A percentile compares a stretch with the other conserved stretches of the same genome.
Conservation (phyloP, 2,888 invertebrate species). For the Metacarcinus magister region DNA sequence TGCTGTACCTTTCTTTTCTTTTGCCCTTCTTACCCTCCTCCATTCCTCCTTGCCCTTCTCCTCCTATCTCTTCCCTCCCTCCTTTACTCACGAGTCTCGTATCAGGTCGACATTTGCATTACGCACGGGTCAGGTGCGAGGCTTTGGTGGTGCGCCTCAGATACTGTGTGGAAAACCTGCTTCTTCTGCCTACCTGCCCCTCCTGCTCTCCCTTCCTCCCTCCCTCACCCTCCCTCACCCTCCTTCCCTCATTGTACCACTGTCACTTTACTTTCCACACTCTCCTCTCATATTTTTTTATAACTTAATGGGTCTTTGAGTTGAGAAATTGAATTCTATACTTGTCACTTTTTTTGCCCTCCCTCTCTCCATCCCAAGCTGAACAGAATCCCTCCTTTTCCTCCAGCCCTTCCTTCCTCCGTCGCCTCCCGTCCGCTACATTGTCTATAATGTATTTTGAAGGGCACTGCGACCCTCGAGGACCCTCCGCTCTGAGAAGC, state of each 20-base stretch:
- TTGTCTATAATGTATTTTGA: constrained; percentile 17
- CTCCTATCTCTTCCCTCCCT: background rate
- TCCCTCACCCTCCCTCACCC: background rate
- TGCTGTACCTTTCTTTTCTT: background rate
- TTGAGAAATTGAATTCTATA: background rate
- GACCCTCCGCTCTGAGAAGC: background rate
- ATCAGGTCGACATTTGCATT: background rate
- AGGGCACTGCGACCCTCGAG: background rate
- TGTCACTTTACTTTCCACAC: background rate
- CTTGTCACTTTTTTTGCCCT: background rate
- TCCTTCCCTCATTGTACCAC: background rate
- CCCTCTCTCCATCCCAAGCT: background rate
- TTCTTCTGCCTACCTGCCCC: background rate
- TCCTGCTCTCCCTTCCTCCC: background rate
- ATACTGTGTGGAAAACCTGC: background rate
- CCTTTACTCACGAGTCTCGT: background rate
- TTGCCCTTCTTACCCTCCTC: background rate
- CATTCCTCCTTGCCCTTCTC: background rate
- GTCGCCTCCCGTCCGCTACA: background rate
- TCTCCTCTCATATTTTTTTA: background rate
- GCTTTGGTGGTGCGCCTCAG: background rate
- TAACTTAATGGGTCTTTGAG: background rate
- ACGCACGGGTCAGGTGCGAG: background rate
- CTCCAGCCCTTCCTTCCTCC: background rate
- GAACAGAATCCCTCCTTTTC: background rate